Percentiles rank a stretch among this genome's conserved stretches.
Evolutionary conservation across 2,888 invertebrate species (phyloP).

Genomic region (Epinotia demarniana): DNA sequence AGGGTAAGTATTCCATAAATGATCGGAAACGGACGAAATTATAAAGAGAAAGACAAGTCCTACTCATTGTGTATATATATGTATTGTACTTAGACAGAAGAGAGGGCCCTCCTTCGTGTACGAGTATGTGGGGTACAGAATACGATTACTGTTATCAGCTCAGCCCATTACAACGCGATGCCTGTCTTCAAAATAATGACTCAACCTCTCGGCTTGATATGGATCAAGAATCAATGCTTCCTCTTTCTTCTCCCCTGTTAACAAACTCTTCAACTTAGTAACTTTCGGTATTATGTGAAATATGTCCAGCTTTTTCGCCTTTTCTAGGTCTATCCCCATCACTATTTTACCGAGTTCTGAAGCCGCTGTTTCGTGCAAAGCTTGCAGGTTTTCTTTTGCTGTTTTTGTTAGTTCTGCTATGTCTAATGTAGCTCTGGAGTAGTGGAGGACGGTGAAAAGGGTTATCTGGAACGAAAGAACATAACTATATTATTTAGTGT

Average conservation of each 20-base stretch:
- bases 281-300: conserved; percentile 59
- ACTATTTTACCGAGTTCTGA: conserved; percentile 37
- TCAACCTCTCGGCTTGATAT: conserved; percentile 47
- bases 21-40: too few relatives aligned
- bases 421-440: conserved; percentile 63
- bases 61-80: too few relatives aligned
- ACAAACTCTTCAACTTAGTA: conserved; percentile 45
- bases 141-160: neutral
- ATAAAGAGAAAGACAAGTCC: too few relatives aligned
- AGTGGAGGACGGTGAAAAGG: conserved; percentile 59
- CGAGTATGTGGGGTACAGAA: neutral
- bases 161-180: conserved; percentile 1
- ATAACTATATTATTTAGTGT: neutral
- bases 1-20: too few relatives aligned
- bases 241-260: conserved; percentile 43
- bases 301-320: conserved; percentile 61
- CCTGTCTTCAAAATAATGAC: conserved; percentile 48
- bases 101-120: neutral
- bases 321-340: conserved; percentile 62
- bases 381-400: conserved; percentile 55
- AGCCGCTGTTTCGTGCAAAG: conserved; percentile 57
- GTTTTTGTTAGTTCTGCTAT: conserved; percentile 63
- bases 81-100: neutral
- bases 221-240: conserved; percentile 41
- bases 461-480: conserved; percentile 59